Conservation (phyloP, 2,113 vertebrate genomes). For the Dendrocopos noguchii region DNA sequence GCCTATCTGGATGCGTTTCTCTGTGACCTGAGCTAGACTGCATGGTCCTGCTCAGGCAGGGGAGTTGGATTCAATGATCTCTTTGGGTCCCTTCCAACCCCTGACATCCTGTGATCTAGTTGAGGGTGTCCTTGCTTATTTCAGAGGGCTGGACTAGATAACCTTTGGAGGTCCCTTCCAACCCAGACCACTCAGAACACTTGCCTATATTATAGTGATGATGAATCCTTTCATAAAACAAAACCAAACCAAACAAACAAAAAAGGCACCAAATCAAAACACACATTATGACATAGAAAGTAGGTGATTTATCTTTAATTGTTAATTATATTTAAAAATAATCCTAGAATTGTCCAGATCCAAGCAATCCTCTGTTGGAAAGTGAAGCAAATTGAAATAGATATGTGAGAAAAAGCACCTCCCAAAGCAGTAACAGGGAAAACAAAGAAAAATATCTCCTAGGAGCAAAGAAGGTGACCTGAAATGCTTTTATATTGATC, state of each 20-base stretch:
- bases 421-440: neutral
- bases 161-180: no score
- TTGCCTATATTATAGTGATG: neutral
- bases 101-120: no score
- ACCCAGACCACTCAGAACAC: neutral
- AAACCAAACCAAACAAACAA: no score
- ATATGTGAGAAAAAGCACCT: neutral
- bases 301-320: neutral
- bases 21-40: no score
- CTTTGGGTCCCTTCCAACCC: no score
- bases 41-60: no score
- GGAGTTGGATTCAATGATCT: no score
- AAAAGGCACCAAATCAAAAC: neutral
- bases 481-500: constrained; percentile 4
- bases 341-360: neutral
- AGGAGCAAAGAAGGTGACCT: neutral
- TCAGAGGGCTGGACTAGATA: no score
- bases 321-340: neutral
- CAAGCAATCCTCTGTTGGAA: neutral
- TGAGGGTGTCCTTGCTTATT: no score
- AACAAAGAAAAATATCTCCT: constrained; percentile 1
- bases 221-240: neutral
- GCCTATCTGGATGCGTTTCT: no score
- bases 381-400: neutral
- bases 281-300: neutral